Base-by-base conservation (phyloP, 2,797 vertebrate species). In the Tenualosa ilisha region DNA sequence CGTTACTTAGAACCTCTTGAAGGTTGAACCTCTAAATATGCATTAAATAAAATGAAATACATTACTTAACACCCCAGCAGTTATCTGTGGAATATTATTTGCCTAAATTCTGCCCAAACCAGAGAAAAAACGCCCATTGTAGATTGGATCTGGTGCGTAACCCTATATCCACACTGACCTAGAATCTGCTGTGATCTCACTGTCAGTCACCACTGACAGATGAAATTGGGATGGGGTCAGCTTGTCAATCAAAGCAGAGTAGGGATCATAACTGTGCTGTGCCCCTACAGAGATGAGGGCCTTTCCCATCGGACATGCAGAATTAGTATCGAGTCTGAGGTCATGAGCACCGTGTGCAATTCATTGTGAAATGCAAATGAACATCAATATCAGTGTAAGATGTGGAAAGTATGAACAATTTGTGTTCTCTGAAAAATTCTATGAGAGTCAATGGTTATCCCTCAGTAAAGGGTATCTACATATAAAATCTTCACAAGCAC, bases 321-420 rank as follows among this genome's bases (percentile, higher is more conserved):
- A 40, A 72, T 79, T 79, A 22, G 3, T 22, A 43, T 17, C 13
- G 72, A 46, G 72, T 43, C 72, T 46, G 72, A 79, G 15, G 17
- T 75, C 40, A 75, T 75, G 68, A 43, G 37, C 17, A 11, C 40
- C 46, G 40, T 46, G 68, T 15, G 43, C 46, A 20, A 79, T 46
- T 46, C 20, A 79, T 20, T 79, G 68, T 12, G 20, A 46, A 79
- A 79, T 79, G 72, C 40, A 79, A 79, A 75, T 75, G 13, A 75
- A 17, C 15, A 26, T 75, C 68, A 79, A 75, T 75, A 5, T 15
- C 51, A 53, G 12, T 15, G 15, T 53, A 3, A 46, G 46, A 46
- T 46, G 7, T 31, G 63, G 24, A 68, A 31, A 65, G 63, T 24
- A 65, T 65, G 63, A 65, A 31, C 63, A 31, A 65, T 65, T 65